These are phyloP conservation scores for Dasysyrphus albostriatus DNA, from an alignment of 2,888 invertebrate species.

Conservation along the genomic window DNA sequence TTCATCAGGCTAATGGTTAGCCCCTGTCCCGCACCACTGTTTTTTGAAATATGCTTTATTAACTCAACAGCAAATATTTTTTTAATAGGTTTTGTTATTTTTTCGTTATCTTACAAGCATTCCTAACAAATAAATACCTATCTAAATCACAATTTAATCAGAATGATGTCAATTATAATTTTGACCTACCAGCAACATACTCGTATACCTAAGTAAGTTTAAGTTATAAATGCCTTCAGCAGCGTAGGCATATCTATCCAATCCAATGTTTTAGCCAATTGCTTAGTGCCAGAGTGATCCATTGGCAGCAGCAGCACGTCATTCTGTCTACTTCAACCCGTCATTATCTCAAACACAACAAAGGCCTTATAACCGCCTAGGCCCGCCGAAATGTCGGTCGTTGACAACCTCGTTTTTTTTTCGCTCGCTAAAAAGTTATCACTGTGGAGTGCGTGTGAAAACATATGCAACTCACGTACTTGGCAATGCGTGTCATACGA, in stretches of 20 bases:
- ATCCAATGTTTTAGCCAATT: slow-evolving; percentile 18
- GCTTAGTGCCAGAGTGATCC: slow-evolving; percentile 7
- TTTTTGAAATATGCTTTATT: too few relatives aligned
- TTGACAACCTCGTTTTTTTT: neutral
- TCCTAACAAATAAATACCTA: neutral
- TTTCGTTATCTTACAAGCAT: neutral
- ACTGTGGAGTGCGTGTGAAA: slow-evolving; percentile 52
- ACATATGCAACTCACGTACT: slow-evolving; percentile 74
- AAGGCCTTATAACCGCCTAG: slow-evolving; percentile 35
- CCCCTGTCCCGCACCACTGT: too few relatives aligned
- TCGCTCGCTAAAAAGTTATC: slow-evolving; percentile 1
- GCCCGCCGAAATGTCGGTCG: neutral
- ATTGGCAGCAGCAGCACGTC: slow-evolving; percentile 31
- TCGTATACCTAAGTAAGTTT: neutral
- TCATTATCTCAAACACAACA: slow-evolving; percentile 49
- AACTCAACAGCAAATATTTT: too few relatives aligned
- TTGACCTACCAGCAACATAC: neutral
- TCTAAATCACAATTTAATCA: too few relatives aligned
- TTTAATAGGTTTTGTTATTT: too few relatives aligned
- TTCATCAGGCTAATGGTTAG: too few relatives aligned
- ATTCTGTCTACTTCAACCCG: slow-evolving; percentile 40
- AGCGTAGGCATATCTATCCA: too few relatives aligned
- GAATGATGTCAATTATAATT: neutral
- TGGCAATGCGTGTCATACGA: slow-evolving; percentile 62
- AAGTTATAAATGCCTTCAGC: neutral